phyloP scores from a whole-genome alignment of 64 coral and sea anemone species.

The Montipora sp. region DNA sequence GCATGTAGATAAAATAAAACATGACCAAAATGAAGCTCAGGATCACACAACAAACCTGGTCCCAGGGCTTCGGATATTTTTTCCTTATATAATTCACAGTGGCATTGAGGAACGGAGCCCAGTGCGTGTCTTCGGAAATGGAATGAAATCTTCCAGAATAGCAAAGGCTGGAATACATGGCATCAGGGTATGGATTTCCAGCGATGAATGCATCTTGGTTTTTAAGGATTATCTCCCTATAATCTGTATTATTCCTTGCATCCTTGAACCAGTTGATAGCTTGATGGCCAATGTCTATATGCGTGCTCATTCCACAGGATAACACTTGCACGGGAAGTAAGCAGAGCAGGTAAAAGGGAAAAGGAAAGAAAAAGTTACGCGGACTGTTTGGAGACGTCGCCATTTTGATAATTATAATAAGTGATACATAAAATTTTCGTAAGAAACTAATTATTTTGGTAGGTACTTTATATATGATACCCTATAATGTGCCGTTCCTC shows the following conservation, averaged over 20 bases:
- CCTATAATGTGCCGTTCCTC: too few species aligned
- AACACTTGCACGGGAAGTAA: background rate
- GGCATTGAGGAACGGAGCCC: slow-evolving; percentile 93
- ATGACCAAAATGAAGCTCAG: too few species aligned
- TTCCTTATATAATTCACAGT: slow-evolving; percentile 91
- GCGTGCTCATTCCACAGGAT: slow-evolving; percentile 88
- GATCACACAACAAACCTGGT: slow-evolving; percentile 55
- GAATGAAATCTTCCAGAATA: slow-evolving; percentile 78
- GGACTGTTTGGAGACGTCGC: too few species aligned
- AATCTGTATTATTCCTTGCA: slow-evolving; percentile 67
- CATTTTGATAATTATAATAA: too few species aligned
- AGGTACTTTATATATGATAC: too few species aligned
- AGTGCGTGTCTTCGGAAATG: slow-evolving; percentile 91
- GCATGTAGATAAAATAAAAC: too few species aligned
- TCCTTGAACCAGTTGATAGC: slow-evolving; percentile 84
- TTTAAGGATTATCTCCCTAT: slow-evolving; percentile 80
- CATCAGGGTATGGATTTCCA: slow-evolving; percentile 90
- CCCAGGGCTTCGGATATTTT: slow-evolving; percentile 96
- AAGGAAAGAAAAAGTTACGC: background rate
- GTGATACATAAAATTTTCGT: too few species aligned
- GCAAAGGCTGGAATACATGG: slow-evolving; percentile 89
- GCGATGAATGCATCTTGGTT: slow-evolving; percentile 92
- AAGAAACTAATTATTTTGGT: too few species aligned
- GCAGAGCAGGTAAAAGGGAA: background rate
- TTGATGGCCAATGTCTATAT: slow-evolving; percentile 90